Base-by-base conservation (phyloP, 1,140 invertebrate species). In the Pteromalus puparum region DNA sequence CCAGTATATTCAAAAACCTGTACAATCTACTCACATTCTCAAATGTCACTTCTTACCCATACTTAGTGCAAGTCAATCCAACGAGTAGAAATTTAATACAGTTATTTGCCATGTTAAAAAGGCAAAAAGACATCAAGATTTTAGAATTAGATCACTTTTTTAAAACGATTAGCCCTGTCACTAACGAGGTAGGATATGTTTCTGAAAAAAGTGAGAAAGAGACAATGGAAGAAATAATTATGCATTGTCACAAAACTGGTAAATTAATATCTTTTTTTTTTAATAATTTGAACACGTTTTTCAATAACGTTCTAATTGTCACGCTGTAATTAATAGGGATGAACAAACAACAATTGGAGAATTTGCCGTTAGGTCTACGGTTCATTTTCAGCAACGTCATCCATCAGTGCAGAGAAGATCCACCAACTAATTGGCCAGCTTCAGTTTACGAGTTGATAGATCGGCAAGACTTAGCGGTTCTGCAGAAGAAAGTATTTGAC, bases 381-480 rank as follows among this genome's bases (percentile, higher is more conserved):
- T 92, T 98, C 10, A 93, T 97, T 5, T 91, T 98, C 5, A 95
- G 96, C 61, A 95, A 97, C 85, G 94, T 96, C 1, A 95, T 98
- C 87, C 95, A 96, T 87, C 93, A 95, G 84, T 97, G 96, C 87
- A 94, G 97, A 87, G 94, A 95, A 80, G 93, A 94, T 48, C 97
- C 97, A 21, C 97, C 97, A 0, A 93, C 95, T 24, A 95, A 96
- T 90, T 98, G 97, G 97, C 95, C 96, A 3, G 92, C 94, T 73
- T 93, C 95, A 73, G 95, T 96, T 1, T 98, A 98, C 90, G 94
- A 95, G 67, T 93, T 98, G 4, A 95, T 98, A n/a, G 96, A 97
- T 93, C 93, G 97, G 15, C 95, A 96, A 75, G 97, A 98, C 92
- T 92, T 97, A 84, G 95, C 96, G 0, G 92, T 94, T 7, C 87